Evolutionary conservation across 2,888 invertebrate species (phyloP).

Genomic region (Coremacera marginata): DNA sequence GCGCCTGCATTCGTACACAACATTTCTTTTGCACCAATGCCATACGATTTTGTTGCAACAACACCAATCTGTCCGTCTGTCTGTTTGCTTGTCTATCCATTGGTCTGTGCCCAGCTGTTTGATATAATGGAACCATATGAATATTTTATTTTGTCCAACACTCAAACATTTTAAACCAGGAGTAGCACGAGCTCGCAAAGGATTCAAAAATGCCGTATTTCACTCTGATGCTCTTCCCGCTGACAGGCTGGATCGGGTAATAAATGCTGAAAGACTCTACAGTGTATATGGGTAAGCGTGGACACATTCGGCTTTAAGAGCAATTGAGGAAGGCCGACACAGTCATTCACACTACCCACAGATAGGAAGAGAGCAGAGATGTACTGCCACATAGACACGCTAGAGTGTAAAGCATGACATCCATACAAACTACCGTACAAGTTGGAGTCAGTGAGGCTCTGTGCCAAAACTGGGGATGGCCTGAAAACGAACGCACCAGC

Average conservation of each 20-base stretch:
- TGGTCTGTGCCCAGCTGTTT: constrained; percentile 40
- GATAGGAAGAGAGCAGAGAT: constrained; percentile 30
- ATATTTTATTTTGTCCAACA: constrained; percentile 58
- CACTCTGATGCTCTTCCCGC: constrained; percentile 23
- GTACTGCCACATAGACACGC: constrained; percentile 5
- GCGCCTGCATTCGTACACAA: background rate
- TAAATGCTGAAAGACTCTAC: constrained; percentile 47
- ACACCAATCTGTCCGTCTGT: background rate
- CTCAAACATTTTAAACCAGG: constrained; percentile 37
- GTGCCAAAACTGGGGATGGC: background rate
- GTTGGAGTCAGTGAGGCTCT: background rate
- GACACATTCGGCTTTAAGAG: constrained; percentile 30
- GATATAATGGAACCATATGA: constrained; percentile 57
- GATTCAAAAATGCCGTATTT: constrained; percentile 22
- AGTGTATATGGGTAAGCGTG: constrained; percentile 32
- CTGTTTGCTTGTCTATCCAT: constrained; percentile 1
- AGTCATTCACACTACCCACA: constrained; percentile 1
- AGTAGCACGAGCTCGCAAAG: constrained; percentile 19
- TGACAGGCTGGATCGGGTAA: constrained; percentile 49
- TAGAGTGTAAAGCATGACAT: background rate
- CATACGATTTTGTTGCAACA: background rate
- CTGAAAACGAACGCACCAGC: constrained; percentile 31
- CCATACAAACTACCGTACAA: background rate
- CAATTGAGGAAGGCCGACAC: constrained; percentile 14
- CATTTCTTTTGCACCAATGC: background rate